A percentile compares a stretch with the other conserved stretches of the same genome.
Evolutionary conservation across 2,113 vertebrate species (phyloP).

Genomic region (Brienomyrus brachyistius): DNA sequence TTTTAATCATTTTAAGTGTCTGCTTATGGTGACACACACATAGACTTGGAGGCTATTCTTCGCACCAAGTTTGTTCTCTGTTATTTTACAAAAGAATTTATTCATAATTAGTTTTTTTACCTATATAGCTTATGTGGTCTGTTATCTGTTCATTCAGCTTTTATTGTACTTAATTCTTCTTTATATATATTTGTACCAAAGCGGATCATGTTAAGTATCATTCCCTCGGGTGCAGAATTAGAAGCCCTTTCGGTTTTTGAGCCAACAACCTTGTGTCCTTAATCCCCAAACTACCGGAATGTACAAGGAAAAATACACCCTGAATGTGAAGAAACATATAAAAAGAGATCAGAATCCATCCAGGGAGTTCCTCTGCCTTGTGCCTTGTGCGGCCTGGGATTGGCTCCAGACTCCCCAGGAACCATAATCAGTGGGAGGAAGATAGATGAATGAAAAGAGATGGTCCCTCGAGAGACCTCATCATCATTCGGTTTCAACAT

Average conservation of each 20-base stretch:
- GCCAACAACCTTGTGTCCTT: not conserved
- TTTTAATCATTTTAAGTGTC: not conserved
- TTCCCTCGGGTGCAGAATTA: not conserved
- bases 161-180: conserved; percentile 1
- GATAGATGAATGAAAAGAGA: not conserved
- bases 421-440: not conserved
- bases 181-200: not conserved
- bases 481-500: not conserved
- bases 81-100: not conserved
- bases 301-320: not conserved
- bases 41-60: not conserved
- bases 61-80: not conserved
- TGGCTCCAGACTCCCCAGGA: not conserved
- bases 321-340: not conserved
- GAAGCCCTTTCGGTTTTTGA: not conserved
- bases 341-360: not conserved
- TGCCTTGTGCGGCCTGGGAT: not conserved
- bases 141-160: not conserved
- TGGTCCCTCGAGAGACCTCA: not conserved
- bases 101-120: not conserved
- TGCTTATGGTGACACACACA: conserved; percentile 2
- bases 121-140: not conserved
- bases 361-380: not conserved
- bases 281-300: not conserved
- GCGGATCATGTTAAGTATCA: not conserved